Conservation (phyloP, 2,797 vertebrate species). For the Glyptemys insculpta region DNA sequence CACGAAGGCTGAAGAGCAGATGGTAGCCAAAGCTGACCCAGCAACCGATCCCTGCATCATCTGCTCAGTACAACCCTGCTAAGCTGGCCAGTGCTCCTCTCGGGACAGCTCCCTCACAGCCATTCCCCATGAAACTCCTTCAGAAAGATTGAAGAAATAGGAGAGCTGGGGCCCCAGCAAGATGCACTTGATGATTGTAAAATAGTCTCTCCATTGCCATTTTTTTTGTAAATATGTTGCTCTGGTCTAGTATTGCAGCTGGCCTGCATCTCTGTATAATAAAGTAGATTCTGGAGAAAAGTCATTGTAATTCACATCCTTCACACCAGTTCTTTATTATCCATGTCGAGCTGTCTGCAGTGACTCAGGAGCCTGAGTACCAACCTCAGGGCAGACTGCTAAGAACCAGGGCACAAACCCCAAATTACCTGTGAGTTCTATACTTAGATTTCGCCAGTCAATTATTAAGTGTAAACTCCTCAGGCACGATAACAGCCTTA, state of each 20-base stretch:
- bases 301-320: constrained; percentile 66
- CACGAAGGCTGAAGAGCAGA: constrained; percentile 44
- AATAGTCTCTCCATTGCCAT: constrained; percentile 48
- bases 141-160: background rate
- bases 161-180: constrained; percentile 29
- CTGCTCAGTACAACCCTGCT: background rate
- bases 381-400: background rate
- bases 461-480: background rate
- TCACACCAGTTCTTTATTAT: constrained; percentile 57
- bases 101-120: background rate
- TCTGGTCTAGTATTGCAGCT: background rate
- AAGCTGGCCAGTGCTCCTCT: background rate
- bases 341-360: background rate
- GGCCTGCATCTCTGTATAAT: constrained; percentile 46
- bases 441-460: background rate
- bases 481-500: background rate
- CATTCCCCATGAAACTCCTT: background rate
- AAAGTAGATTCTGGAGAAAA: constrained; percentile 52
- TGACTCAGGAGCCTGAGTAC: background rate
- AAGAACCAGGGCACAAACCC: background rate
- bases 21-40: background rate
- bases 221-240: background rate
- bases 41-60: background rate
- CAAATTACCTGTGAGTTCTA: background rate
- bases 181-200: constrained; percentile 28